These are phyloP conservation scores for Uloborus plumipes DNA, from an alignment of 2,888 invertebrate genomes.

Conservation along the genomic window DNA sequence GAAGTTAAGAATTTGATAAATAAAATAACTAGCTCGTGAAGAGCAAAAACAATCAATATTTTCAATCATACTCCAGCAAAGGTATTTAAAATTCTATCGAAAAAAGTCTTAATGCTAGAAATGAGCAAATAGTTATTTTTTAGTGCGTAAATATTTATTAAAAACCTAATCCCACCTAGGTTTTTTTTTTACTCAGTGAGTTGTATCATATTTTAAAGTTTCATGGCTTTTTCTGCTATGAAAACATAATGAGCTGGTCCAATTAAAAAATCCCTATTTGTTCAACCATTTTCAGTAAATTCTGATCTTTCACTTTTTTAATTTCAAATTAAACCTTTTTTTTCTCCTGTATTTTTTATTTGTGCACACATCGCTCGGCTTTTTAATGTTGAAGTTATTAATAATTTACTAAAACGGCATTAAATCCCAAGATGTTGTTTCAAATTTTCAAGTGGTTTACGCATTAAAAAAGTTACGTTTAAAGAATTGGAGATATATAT, in stretches of 20 bases:
- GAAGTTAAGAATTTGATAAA: too few species aligned
- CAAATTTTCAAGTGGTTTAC: conserved; percentile 47
- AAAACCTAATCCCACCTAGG: conserved; percentile 6
- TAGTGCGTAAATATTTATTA: too few species aligned
- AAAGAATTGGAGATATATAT: conserved; percentile 31
- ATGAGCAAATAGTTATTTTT: too few species aligned
- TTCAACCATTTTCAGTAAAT: conserved; percentile 50
- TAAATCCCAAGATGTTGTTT: conserved; percentile 38
- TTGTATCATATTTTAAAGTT: conserved; percentile 37
- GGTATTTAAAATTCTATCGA: too few species aligned
- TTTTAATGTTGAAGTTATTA: conserved; percentile 40
- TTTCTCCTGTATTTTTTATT: conserved; percentile 30
- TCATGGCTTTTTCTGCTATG: conserved; percentile 21
- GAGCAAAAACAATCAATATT: too few species aligned
- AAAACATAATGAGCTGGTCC: conserved; percentile 30
- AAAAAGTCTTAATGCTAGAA: too few species aligned
- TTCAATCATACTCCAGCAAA: too few species aligned
- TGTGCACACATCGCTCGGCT: conserved; percentile 26
- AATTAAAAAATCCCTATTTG: conserved; percentile 47
- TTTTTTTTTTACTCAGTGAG: conserved; percentile 15
- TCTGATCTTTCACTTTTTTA: conserved; percentile 32
- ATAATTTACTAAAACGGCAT: conserved; percentile 57
- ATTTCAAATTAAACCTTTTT: conserved; percentile 25
- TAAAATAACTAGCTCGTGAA: too few species aligned
- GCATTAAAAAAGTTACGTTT: conserved; percentile 42